phyloP scores from a whole-genome alignment of 2,888 invertebrate genomes.

The Actias luna region DNA sequence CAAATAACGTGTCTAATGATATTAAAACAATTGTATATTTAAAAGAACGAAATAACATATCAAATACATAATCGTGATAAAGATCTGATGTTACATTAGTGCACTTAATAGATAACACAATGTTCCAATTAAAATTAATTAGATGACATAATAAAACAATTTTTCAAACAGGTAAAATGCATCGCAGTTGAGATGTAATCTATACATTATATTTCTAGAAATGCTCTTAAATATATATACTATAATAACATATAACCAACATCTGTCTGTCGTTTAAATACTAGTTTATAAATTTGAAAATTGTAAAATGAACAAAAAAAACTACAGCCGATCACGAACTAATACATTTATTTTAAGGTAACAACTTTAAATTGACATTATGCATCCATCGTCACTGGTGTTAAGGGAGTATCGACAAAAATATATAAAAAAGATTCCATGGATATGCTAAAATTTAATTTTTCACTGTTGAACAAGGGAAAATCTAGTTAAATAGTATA shows the following conservation, averaged over 20 bases:
- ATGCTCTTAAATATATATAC: slow-evolving; percentile 12
- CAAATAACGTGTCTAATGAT: slow-evolving; percentile 3
- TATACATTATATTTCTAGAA: slow-evolving; percentile 4
- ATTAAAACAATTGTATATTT: neutral
- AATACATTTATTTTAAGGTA: slow-evolving; percentile 39
- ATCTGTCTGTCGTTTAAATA: slow-evolving; percentile 43
- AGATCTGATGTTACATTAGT: slow-evolving; percentile 11
- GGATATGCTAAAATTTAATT: neutral
- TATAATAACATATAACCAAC: neutral
- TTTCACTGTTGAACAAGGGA: slow-evolving; percentile 1
- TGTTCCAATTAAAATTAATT: slow-evolving; percentile 16
- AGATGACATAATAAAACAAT: slow-evolving; percentile 13
- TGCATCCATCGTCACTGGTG: slow-evolving; percentile 25
- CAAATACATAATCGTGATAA: slow-evolving; percentile 9
- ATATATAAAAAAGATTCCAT: neutral
- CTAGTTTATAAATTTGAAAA: slow-evolving; percentile 45
- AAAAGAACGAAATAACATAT: neutral
- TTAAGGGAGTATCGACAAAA: neutral
- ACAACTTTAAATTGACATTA: slow-evolving; percentile 21
- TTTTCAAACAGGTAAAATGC: slow-evolving; percentile 14
- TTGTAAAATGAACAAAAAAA: slow-evolving; percentile 45
- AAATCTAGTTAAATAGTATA: slow-evolving; percentile 35
- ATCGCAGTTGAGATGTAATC: slow-evolving; percentile 4
- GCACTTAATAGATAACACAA: slow-evolving; percentile 17
- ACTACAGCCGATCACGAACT: slow-evolving; percentile 36